Base-by-base conservation (phyloP, 2,888 invertebrate genomes). In the Pachycephus smyrnensis region DNA sequence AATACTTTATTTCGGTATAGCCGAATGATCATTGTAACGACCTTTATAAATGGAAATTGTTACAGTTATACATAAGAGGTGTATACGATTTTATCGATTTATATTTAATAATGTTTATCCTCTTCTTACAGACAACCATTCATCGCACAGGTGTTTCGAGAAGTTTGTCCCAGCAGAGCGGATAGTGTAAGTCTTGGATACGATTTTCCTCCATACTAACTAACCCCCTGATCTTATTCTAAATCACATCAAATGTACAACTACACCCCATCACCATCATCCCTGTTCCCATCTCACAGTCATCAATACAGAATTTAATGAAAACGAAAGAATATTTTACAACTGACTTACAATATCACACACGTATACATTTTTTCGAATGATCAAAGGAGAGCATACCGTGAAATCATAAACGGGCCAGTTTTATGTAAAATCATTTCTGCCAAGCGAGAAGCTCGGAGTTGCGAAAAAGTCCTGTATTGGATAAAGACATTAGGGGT, bases 121-220 rank as follows among this genome's bases (percentile, higher is more conserved):
- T 87, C 90, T 86, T 86, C 85, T 93, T 93, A 75, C 92, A 97
- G 96, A 92, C 95, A 96, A 93, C 93, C 94, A 87, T 94, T 96
- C 86, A 94, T 97, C 91, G 96, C 96, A 93, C 94, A 94, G 92
- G 94, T 96, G 92, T 96, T 95, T 94, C 95, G 95, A 93, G 94
- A 95, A 93, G 94, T 95, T 92, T 95, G 95, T 92, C 96, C 96
- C 86, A 94, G 95, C 90, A 94, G 94, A 93, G 94, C 94, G 84
- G 95, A 95, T 92, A 95, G 94, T 90, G 94, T 94, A 93, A 93
- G 93, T 94, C 90, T 90, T 88, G 88, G 88, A 87, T 90, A 89
- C 86, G 89, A 90, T 85, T 86, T 86, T 79, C 84, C 87, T 87
- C 85, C 86, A 85, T 85, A 78, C 83, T 88, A 89, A 90, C 87